Base-by-base conservation (phyloP, 2,113 vertebrate species). In the Cochlearius cochlearius region DNA sequence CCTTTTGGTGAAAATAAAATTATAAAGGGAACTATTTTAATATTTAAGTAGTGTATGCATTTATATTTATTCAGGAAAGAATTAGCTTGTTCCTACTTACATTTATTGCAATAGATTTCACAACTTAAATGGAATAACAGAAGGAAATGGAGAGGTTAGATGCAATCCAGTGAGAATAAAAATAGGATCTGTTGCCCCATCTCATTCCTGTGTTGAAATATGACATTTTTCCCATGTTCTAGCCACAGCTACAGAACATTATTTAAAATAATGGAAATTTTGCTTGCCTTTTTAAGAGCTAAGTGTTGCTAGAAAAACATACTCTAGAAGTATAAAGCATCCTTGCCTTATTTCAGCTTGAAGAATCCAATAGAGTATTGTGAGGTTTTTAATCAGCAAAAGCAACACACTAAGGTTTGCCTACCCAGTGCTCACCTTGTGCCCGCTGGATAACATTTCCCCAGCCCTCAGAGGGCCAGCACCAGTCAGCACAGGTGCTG, bases 401-500 rank as follows among this genome's bases (percentile, higher is more conserved):
- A 73, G 58, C 62, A 50, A 49, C 49, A 63, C 75, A 85, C 58
- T 72, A 92, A 95, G 79, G 92, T 94, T 84, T 94, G 34, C 32
- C 53, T 92, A 72, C 76, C 66, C 88, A 21, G 36, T 41, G 67
- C 90, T 86, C 1, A 66, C 77, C 73, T 94, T n/a, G 76, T 39
- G 62, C 87, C 90, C 36, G 0, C 74, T 41, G 50, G 83, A 78
- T 93, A 94, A 63, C 84, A n/a, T 83, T 85, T 87, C 80, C 72
- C 60, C 73, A 92, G 68, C 69, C 76, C 91, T 94, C 59, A 12
- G 86, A 92, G 88, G 95, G 95, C 94, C 94, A 94, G 83, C 88
- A 95, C 68, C 84, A 88, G 52, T 96, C 96, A 96, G 92, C 96
- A 95, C 96, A 94, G 97, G 96, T 94, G 95, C 94, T 96, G 95